Base-by-base conservation (phyloP, 2,113 vertebrate species). In the Chaenogobius annularis region DNA sequence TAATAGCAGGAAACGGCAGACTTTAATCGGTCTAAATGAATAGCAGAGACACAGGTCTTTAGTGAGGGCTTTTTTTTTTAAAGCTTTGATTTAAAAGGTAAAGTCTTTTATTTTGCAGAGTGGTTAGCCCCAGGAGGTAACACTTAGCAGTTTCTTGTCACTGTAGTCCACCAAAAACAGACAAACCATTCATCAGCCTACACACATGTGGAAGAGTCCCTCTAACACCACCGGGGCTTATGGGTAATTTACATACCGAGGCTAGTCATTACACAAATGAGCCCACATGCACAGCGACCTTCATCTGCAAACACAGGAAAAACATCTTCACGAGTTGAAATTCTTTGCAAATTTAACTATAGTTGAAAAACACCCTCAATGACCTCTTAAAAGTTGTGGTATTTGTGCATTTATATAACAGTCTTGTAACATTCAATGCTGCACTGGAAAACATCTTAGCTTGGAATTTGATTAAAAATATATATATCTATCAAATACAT, bases 1-100 rank as follows among this genome's bases (percentile, higher is more conserved):
- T 90, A 91, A 89, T 87, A 75, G 87, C 88, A 91, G 90, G 91
- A 92, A 92, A 90, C 81, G 82, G 86, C 80, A 84, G 84, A 81
- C 85, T 89, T 90, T 88, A 90, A 91, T 91, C 86, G 75, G 72
- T 73, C 74, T 66, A 70, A 84, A 87, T 92, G 86, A 88, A 90
- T 85, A 70, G 78, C 83, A 82, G 55, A 43, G 63, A 85, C 78
- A 66, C 75, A 77, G 81, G 71, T 78, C 87, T 90, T 85, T 66
- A 85, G 83, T 87, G 86, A 46, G 8, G 26, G 26, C 37, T 40
- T 40, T 40, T 40, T 40, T 87, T 86, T 68, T 77, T 55, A n/a
- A n/a, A n/a, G 81, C 90, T 88, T 80, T 89, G 87, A 88, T 88
- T 87, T 61, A 26, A 77, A n/a, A 85, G 80, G 83, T 84, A 83